A percentile compares a stretch with the other conserved stretches of the same genome.
Evolutionary conservation across 92 coral and sea anemone species (phyloP).

Genomic region (Micromussa lordhowensis): DNA sequence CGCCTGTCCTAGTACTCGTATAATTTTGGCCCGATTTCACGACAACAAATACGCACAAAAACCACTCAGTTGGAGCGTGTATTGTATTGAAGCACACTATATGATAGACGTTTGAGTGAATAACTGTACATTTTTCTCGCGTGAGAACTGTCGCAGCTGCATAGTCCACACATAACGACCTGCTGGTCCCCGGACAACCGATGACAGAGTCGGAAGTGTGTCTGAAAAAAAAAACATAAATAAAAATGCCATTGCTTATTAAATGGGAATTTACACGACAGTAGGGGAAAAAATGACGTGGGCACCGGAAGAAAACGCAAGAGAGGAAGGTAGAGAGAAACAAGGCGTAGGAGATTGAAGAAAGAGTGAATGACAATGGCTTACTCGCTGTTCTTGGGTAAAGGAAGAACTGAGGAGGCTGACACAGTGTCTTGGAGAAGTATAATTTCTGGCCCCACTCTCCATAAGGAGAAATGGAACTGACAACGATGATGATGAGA

Average conservation of each 20-base stretch:
- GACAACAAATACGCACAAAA: not conserved
- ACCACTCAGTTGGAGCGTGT: not conserved
- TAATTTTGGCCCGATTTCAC: too few species aligned
- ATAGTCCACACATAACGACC: slow-evolving; percentile 96
- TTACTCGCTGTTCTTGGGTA: too few species aligned
- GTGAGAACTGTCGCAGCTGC: slow-evolving; percentile 91
- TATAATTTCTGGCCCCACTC: too few species aligned
- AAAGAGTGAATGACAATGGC: too few species aligned
- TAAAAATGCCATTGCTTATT: not conserved
- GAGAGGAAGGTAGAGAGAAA: too few species aligned
- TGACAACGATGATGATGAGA: too few species aligned
- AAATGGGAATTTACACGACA: not conserved
- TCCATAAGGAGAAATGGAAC: too few species aligned
- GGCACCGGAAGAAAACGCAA: not conserved
- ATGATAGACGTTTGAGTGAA: not conserved
- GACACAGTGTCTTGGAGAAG: too few species aligned
- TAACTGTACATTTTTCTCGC: slow-evolving; percentile 79
- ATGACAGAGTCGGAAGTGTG: slow-evolving; percentile 79
- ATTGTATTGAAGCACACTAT: not conserved
- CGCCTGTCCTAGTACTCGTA: not conserved
- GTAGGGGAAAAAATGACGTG: not conserved
- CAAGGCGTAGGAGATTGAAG: too few species aligned
- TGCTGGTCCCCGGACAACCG: slow-evolving; percentile 85
- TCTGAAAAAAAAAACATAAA: slow-evolving; percentile 56
- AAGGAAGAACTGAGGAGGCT: too few species aligned